phyloP scores from a whole-genome alignment of 2,113 vertebrate species.

The Corythornis cristatus region DNA sequence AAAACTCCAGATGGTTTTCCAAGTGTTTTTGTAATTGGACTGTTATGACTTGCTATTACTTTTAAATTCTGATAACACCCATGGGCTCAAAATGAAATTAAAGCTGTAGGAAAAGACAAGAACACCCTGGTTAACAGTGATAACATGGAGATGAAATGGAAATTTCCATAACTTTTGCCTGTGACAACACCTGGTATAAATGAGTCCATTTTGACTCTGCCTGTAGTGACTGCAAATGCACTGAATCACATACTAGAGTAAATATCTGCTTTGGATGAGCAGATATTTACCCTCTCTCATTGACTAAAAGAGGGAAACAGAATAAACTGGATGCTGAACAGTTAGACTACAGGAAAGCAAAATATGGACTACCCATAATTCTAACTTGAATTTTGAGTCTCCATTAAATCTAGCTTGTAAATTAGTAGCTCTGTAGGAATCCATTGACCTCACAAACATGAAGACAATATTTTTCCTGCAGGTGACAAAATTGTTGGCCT shows the following conservation, averaged over 20 bases:
- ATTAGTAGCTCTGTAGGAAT: background rate
- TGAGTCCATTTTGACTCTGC: background rate
- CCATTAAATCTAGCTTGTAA: background rate
- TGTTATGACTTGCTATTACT: background rate
- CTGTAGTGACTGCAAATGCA: background rate
- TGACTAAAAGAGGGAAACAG: background rate
- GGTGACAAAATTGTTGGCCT: background rate
- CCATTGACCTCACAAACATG: background rate
- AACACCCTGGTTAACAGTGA: background rate
- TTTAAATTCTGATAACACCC: background rate
- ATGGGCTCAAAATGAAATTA: background rate
- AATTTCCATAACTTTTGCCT: background rate
- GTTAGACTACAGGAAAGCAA: background rate
- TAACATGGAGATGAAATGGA: background rate
- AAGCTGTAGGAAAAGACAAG: background rate
- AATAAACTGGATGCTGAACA: background rate
- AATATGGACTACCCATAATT: background rate
- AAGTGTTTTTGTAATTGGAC: background rate
- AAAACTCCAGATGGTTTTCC: background rate
- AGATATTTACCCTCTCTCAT: background rate
- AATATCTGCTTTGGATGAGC: background rate
- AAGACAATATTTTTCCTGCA: background rate
- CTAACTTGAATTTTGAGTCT: background rate
- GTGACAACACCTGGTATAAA: background rate
- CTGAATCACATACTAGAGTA: background rate